Evolutionary conservation across 2,797 vertebrate genomes (phyloP).

Genomic region (Myotis planiceps): DNA sequence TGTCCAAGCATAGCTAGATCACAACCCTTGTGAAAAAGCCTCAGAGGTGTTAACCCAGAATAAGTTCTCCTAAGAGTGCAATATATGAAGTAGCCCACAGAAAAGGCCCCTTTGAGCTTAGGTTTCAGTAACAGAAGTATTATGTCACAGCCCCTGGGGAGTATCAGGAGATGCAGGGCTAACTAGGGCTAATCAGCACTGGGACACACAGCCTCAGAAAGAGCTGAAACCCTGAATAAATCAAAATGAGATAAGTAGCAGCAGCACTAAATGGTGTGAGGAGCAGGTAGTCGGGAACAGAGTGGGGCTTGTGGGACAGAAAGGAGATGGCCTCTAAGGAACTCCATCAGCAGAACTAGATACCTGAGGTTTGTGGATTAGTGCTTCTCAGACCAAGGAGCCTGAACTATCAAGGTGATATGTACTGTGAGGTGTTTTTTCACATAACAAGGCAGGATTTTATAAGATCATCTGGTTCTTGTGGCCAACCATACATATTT

Average conservation of each 20-base stretch:
- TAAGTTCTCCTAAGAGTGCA: background rate
- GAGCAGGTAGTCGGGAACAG: background rate
- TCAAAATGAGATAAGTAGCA: background rate
- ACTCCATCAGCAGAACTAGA: background rate
- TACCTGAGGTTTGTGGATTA: background rate
- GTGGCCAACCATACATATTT: background rate
- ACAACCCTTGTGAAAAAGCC: background rate
- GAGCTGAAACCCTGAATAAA: background rate
- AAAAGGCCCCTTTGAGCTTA: constrained; percentile 18
- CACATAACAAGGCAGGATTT: background rate
- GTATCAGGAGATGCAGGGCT: background rate
- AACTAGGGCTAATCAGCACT: background rate
- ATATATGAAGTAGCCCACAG: background rate
- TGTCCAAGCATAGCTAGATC: background rate
- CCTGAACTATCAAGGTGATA: background rate
- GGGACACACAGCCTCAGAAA: background rate
- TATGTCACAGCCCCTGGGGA: background rate
- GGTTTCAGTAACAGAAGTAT: background rate
- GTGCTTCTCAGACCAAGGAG: background rate
- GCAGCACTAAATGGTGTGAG: background rate
- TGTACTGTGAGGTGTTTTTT: background rate
- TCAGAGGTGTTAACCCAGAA: background rate
- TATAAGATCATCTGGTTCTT: background rate
- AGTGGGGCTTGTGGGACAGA: too few relatives aligned
- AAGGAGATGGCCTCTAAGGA: background rate